These are phyloP conservation scores for Proctacanthus coquilletti DNA, from an alignment of 1,140 invertebrate species.

Conservation along the genomic window DNA sequence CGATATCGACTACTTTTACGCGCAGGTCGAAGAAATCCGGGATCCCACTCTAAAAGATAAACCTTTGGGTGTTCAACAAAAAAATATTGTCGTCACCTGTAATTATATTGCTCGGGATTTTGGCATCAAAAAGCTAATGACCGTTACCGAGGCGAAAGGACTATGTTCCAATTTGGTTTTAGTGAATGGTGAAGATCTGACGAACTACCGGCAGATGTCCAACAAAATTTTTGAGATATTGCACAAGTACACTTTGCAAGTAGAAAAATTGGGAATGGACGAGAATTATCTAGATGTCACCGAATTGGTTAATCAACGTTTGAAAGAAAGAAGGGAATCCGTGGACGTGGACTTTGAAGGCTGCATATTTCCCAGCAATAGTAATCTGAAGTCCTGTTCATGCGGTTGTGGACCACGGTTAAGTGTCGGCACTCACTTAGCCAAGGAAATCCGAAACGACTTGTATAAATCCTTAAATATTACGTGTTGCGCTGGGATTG, in stretches of 20 bases:
- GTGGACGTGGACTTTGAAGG: conserved; percentile 27
- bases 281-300: conserved; percentile 66
- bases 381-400: conserved; percentile 36
- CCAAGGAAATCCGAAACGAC: conserved; percentile 48
- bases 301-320: conserved; percentile 39
- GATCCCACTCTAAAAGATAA: conserved; percentile 44
- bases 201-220: conserved; percentile 54
- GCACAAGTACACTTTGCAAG: conserved; percentile 46
- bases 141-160: conserved; percentile 46
- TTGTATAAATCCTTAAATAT: conserved; percentile 49
- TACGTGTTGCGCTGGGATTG: conserved; percentile 65
- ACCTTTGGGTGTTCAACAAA: conserved; percentile 63
- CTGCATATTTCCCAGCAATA: conserved; percentile 37
- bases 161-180: conserved; percentile 51
- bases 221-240: conserved; percentile 48
- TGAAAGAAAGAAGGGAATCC: background rate
- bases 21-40: conserved; percentile 61
- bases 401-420: conserved; percentile 55
- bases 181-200: conserved; percentile 59
- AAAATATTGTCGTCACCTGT: conserved; percentile 61
- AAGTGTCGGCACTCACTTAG: conserved; percentile 47
- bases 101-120: conserved; percentile 58
- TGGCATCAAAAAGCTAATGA: conserved; percentile 59
- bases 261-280: conserved; percentile 65
- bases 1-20: conserved; percentile 68